Percentiles rank a stretch among this genome's conserved stretches.
Conservation (phyloP, 2,888 invertebrate species). For the Heliconius ismenius region DNA sequence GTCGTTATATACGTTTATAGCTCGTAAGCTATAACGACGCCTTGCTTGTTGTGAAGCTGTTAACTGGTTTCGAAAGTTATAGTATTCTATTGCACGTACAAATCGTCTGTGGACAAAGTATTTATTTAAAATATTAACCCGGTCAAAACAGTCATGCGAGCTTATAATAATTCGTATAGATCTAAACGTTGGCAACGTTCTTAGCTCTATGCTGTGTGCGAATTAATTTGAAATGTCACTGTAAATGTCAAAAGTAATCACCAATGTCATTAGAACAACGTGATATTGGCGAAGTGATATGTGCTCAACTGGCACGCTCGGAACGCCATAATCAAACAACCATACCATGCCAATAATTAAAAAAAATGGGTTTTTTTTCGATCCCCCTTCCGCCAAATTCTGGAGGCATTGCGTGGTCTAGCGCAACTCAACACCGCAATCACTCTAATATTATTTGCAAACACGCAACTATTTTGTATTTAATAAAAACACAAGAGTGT, state of each 20-base stretch:
- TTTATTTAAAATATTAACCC: slow-evolving; percentile 23
- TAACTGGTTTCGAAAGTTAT: slow-evolving; percentile 73
- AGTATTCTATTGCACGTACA: slow-evolving; percentile 71
- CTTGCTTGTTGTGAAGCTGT: slow-evolving; percentile 75
- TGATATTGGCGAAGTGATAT: too few species aligned
- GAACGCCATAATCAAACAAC: too few species aligned
- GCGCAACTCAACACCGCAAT: too few species aligned
- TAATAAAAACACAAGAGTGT: neutral
- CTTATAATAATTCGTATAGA: neutral
- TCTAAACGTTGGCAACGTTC: neutral
- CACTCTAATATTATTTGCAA: too few species aligned
- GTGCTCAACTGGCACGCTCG: too few species aligned
- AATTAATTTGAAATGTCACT: neutral
- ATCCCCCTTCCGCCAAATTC: too few species aligned
- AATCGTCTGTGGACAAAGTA: slow-evolving; percentile 69
- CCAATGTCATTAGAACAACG: neutral
- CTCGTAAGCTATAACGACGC: slow-evolving; percentile 75
- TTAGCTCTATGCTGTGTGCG: too few species aligned
- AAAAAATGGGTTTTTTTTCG: too few species aligned
- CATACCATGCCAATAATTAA: too few species aligned
- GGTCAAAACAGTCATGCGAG: neutral
- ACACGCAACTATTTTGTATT: neutral
- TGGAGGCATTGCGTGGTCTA: too few species aligned
- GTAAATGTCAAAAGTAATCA: neutral
- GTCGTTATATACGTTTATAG: slow-evolving; percentile 79